A percentile compares a stretch with the other conserved stretches of the same genome.
phyloP scores from a whole-genome alignment of 1,140 invertebrate genomes.

The Tigriopus japonicus region DNA sequence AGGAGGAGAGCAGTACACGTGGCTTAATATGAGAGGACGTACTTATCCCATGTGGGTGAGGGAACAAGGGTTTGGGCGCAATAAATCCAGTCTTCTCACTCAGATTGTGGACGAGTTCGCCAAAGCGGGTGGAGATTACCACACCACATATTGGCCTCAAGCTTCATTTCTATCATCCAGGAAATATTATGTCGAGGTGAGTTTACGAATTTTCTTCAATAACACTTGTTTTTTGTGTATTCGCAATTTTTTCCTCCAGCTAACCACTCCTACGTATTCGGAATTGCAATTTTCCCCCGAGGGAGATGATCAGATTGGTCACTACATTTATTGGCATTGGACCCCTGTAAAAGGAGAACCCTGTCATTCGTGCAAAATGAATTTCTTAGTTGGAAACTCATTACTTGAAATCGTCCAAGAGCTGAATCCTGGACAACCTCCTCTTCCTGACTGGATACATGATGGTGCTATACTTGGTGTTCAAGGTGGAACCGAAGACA shows the following conservation, averaged over 20 bases:
- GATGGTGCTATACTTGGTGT: slow-evolving; percentile 26
- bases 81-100: background rate
- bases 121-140: slow-evolving; percentile 25
- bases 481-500: slow-evolving; percentile 24
- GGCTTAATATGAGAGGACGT: slow-evolving; percentile 22
- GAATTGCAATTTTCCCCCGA: slow-evolving; percentile 22
- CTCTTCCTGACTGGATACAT: slow-evolving; percentile 25
- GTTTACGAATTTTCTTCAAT: slow-evolving; percentile 1
- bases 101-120: background rate
- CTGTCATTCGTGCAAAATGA: background rate
- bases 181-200: slow-evolving; percentile 23
- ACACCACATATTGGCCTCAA: slow-evolving; percentile 28
- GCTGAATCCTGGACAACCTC: slow-evolving; percentile 19
- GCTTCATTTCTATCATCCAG: slow-evolving; percentile 24
- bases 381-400: slow-evolving; percentile 16
- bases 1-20: slow-evolving; percentile 24
- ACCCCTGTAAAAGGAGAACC: slow-evolving; percentile 1
- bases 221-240: no score
- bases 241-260: background rate
- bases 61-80: slow-evolving; percentile 22
- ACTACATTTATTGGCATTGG: slow-evolving; percentile 17
- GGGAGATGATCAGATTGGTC: slow-evolving; percentile 21
- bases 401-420: slow-evolving; percentile 19
- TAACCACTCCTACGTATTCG: slow-evolving; percentile 19
- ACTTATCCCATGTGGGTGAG: slow-evolving; percentile 24